Evolutionary conservation across 2,113 vertebrate genomes (phyloP).

Genomic region (Pogona vitticeps): DNA sequence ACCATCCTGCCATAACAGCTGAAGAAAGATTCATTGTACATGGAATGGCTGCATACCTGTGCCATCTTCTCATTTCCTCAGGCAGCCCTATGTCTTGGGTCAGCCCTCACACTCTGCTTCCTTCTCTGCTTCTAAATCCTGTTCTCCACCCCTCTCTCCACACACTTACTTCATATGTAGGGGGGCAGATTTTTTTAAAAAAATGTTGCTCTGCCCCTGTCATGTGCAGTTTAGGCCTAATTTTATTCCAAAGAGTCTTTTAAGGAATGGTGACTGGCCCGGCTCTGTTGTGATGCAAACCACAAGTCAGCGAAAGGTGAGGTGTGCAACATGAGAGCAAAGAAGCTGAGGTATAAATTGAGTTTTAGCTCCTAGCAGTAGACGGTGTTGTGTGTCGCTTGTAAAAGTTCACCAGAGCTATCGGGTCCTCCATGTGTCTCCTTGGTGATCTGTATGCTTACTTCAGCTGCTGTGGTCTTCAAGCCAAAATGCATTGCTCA

Average conservation of each 20-base stretch:
- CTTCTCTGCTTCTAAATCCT: background rate
- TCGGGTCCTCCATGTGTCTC: background rate
- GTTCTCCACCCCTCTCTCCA: accelerated
- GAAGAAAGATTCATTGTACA: background rate
- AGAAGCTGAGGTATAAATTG: conserved; percentile 43
- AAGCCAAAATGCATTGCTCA: conserved; percentile 17
- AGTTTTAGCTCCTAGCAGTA: conserved; percentile 7
- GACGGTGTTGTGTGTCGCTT: conserved; percentile 29
- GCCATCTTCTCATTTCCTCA: no score
- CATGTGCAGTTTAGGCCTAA: background rate
- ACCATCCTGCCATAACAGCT: background rate
- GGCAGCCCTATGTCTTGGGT: no score
- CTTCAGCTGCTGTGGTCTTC: conserved; percentile 4
- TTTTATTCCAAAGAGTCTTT: no score
- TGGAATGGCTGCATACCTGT: background rate
- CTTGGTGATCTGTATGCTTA: background rate
- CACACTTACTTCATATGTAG: background rate
- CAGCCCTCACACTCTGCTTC: background rate
- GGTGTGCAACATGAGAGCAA: conserved; percentile 18
- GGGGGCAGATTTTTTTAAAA: background rate
- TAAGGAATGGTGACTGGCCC: background rate
- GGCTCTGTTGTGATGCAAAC: background rate
- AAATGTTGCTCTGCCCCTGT: background rate
- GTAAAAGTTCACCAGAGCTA: conserved; percentile 2
- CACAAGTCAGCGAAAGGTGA: conserved; percentile 5